Base-by-base conservation (phyloP, 2,113 vertebrate genomes). In the Ammodytes dubius region DNA sequence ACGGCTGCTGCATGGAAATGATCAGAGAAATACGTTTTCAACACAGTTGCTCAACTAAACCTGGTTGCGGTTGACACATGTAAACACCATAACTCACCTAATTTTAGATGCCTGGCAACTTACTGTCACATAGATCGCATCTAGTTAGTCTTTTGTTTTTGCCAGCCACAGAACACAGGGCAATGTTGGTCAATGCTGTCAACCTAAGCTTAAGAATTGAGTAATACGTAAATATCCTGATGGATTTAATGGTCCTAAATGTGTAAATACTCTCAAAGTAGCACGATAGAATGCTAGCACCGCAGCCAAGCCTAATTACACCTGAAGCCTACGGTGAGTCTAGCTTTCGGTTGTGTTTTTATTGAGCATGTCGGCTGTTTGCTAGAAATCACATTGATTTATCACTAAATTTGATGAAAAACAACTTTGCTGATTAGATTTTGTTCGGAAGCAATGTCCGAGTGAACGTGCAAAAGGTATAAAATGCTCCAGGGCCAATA, bases 81-180 rank as follows among this genome's bases (percentile, higher is more conserved):
- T 64, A 57, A 84, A 74, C 47, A 79, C 27, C n/a, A 54, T 74
- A 54, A 66, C 6, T 74, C 70, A 70, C 39, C 10, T 4, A 27
- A 0, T 35, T 72, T 46, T 8, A 50, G 19, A 61, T 42, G 67
- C 11, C 19, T 4, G 35, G 19, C 40, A 35, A 42, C 27, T 37
- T 19, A 19, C n/a, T 39, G 61, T 8, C 43, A 7, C 70, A 57
- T 0, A 19, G 13, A 19, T 27, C 49, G 27, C 42, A 35, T 7
- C 46, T 14, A 17, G 35, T 9, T 11, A 27, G 27, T 5, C 35
- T 64, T 54, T 57, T 3, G 37, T 19, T n/a, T 10, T 11, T 17
- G 43, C 27, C 46, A 60, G 14, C 46, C 40, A 52, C 45, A 73
- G 14, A 9, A 54, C 40, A 52, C 45, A 73, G 14, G 6, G 12